These are phyloP conservation scores for Tanytarsus gracilentus DNA, from an alignment of 2,888 invertebrate species.

Conservation along the genomic window DNA sequence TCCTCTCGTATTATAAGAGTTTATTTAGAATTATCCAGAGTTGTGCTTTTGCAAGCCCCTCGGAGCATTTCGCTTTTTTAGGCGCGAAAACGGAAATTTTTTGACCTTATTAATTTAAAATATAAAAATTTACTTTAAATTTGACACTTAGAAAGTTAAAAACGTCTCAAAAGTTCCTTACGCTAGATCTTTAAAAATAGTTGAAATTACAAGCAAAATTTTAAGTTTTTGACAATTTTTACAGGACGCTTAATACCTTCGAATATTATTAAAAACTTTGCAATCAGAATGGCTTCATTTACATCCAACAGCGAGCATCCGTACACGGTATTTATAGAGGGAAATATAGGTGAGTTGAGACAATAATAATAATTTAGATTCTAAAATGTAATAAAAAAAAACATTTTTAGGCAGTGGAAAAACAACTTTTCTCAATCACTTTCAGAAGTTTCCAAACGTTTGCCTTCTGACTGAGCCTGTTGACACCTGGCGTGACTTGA, in stretches of 20 bases:
- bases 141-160: too few relatives aligned
- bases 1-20: too few relatives aligned
- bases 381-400: too few relatives aligned
- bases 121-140: too few relatives aligned
- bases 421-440: constrained; percentile 77
- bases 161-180: background rate
- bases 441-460: constrained; percentile 56
- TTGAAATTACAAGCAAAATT: too few relatives aligned
- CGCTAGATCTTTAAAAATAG: background rate
- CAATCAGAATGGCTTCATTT: constrained; percentile 10
- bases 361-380: too few relatives aligned
- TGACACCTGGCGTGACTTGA: constrained; percentile 72
- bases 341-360: constrained; percentile 86
- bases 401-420: constrained; percentile 49
- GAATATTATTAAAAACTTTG: constrained; percentile 1
- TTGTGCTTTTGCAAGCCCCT: too few relatives aligned
- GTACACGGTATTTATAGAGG: constrained; percentile 77
- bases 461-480: constrained; percentile 66
- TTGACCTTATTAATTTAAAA: too few relatives aligned
- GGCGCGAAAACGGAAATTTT: too few relatives aligned
- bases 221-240: background rate
- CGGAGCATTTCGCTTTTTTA: too few relatives aligned
- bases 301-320: constrained; percentile 45
- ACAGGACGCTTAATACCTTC: background rate
- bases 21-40: too few relatives aligned